phyloP scores from a whole-genome alignment of 2,113 vertebrate genomes.

The Mystacornis crossleyi region DNA sequence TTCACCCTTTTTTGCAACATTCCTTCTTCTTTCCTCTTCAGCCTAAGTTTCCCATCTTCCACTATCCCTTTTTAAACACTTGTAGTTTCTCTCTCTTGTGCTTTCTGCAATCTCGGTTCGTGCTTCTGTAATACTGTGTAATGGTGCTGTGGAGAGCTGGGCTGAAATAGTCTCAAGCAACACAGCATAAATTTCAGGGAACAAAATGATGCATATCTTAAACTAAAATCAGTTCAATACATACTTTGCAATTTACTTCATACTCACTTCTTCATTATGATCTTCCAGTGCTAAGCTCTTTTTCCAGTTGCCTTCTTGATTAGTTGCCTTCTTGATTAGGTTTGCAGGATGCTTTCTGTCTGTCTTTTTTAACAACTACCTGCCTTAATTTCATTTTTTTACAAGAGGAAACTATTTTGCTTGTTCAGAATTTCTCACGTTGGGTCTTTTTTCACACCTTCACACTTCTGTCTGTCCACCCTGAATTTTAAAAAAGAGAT shows the following conservation, averaged over 20 bases:
- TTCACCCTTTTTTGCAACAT: neutral
- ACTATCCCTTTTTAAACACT: neutral
- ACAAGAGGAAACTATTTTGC: neutral
- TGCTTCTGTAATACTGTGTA: fast-evolving
- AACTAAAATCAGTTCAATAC: neutral
- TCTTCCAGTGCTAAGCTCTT: neutral
- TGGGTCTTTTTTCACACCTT: neutral
- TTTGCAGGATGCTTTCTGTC: neutral
- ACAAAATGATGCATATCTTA: neutral
- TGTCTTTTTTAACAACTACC: neutral
- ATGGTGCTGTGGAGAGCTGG: neutral
- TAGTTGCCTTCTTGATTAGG: neutral
- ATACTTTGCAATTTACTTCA: neutral
- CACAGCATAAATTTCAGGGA: neutral
- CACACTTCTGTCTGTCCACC: neutral
- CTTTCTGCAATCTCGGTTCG: neutral
- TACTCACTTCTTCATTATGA: neutral
- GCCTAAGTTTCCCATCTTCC: neutral
- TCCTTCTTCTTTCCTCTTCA: neutral
- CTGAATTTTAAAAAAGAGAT: neutral
- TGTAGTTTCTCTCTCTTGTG: neutral
- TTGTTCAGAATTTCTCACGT: neutral
- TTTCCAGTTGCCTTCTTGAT: neutral
- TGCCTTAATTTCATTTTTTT: neutral
- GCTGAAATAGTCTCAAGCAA: neutral